Evolutionary conservation across 2,888 invertebrate species (phyloP).

Genomic region (Drosophila neoperkinsi): DNA sequence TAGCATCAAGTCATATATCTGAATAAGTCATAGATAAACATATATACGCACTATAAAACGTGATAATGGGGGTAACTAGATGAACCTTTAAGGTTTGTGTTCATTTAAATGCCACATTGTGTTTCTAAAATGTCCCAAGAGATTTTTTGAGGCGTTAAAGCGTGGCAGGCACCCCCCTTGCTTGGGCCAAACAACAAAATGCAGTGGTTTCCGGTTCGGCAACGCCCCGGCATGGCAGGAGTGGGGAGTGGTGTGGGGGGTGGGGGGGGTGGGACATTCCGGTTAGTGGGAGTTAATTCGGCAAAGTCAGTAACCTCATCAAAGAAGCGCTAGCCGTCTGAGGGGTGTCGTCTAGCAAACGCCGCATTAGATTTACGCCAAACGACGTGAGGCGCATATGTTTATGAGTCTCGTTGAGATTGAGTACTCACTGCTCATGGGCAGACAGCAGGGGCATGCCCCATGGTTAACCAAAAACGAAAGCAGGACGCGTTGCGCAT

Average conservation of each 20-base stretch:
- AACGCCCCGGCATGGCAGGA: constrained; percentile 54
- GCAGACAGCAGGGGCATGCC: constrained; percentile 69
- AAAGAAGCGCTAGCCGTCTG: constrained; percentile 71
- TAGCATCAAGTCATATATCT: constrained; percentile 4
- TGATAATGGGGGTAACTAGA: constrained; percentile 6
- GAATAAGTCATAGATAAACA: neutral
- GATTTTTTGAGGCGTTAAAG: constrained; percentile 84
- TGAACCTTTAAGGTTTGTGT: constrained; percentile 64
- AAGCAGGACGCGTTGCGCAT: constrained; percentile 78
- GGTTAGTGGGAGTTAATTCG: constrained; percentile 77
- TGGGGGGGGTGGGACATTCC: neutral
- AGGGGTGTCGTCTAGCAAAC: constrained; percentile 66
- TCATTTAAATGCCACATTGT: constrained; percentile 80
- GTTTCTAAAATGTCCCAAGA: constrained; percentile 80
- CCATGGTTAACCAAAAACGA: constrained; percentile 83
- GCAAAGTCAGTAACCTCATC: constrained; percentile 81
- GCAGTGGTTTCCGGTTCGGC: constrained; percentile 82
- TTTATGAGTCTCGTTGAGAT: constrained; percentile 83
- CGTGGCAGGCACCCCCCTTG: constrained; percentile 73
- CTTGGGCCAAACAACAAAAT: constrained; percentile 79
- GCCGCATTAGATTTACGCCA: constrained; percentile 84
- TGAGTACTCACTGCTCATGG: constrained; percentile 51
- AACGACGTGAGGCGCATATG: constrained; percentile 84
- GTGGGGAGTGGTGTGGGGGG: neutral
- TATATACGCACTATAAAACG: neutral